Evolutionary conservation across 2,113 vertebrate genomes (phyloP), one percentile per base, ranked within the genome.

Genomic region (Indicator indicator): DNA sequence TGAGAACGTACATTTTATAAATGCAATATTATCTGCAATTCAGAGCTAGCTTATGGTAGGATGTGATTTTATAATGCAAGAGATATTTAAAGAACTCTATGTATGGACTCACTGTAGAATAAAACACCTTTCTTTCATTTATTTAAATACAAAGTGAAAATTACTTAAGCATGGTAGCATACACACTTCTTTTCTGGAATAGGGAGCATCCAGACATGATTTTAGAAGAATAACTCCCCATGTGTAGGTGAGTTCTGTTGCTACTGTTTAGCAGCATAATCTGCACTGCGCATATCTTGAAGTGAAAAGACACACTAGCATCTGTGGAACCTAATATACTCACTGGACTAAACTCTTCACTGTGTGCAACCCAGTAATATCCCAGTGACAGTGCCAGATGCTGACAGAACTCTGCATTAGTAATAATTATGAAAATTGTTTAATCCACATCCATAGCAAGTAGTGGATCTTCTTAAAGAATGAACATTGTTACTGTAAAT

Each of bases 201-300:
- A 84, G 36, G 69, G 59, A 94, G 70, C 70, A 84, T 84, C 54
- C 77, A 92, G 71, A 59, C 80, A 73, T 70, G 40, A 87, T 84
- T 95, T 59, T 92, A n/a, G 21, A 92, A 58, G 55, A 84, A 82
- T 79, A 92, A 46, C 15, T 62, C 60, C 60, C 54, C 64, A 92
- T 67, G 24, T 88, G 90, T 72, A 93, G 82, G 90, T 88, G 93
- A 90, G 88, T 88, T 88, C 50, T 36, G 27, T 76, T 93, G 86
- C 92, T 95, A 85, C 94, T 78, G 68, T 92, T 97, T 33, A 82
- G 48, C 38, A 54, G 15, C 44, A 56, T 80, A 73, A 72, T 64
- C 79, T 87, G 50, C 64, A 42, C 50, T 62, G 77, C 72, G 59
- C 26, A 2, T 88, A 92, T 86, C 80, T 88, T 74, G 18, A 76